Percentiles rank a stretch among this genome's conserved stretches.
Evolutionary conservation across 2,888 invertebrate species (phyloP).

Genomic region (Saturnia pavonia): DNA sequence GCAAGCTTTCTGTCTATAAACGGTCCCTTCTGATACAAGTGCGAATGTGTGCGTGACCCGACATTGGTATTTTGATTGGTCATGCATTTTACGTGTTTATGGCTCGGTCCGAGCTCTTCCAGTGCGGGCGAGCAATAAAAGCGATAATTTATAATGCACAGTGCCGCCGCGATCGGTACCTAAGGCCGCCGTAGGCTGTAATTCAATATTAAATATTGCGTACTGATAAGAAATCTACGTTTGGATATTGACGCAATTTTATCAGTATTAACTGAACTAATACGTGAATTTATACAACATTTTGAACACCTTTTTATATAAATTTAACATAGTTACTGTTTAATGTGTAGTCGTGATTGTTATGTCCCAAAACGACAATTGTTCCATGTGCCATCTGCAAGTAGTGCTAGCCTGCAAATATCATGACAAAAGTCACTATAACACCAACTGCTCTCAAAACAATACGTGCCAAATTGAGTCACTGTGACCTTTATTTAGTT

Average conservation of each 20-base stretch:
- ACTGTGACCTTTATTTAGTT: no score
- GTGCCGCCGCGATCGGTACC: constrained; percentile 42
- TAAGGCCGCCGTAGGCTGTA: constrained; percentile 54
- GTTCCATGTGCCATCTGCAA: no score
- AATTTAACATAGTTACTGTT: no score
- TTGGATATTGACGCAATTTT: background rate
- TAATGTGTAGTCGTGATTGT: background rate
- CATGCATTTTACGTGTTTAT: constrained; percentile 82
- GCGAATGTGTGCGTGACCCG: constrained; percentile 61
- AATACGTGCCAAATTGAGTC: no score
- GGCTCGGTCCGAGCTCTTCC: constrained; percentile 60
- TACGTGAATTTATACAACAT: background rate
- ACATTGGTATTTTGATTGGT: constrained; percentile 82
- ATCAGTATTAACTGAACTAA: background rate
- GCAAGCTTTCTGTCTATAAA: constrained; percentile 23
- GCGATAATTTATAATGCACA: constrained; percentile 67
- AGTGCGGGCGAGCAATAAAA: constrained; percentile 70
- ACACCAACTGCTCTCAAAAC: background rate
- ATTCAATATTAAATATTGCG: constrained; percentile 45
- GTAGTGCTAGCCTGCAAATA: background rate
- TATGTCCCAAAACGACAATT: background rate
- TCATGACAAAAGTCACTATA: background rate
- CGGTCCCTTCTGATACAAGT: constrained; percentile 13
- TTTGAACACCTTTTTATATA: no score
- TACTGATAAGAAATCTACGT: constrained; percentile 48